Percentiles rank a stretch among this genome's conserved stretches.
Conservation (phyloP, 2,113 vertebrate genomes). For the Macquaria ambigua region DNA sequence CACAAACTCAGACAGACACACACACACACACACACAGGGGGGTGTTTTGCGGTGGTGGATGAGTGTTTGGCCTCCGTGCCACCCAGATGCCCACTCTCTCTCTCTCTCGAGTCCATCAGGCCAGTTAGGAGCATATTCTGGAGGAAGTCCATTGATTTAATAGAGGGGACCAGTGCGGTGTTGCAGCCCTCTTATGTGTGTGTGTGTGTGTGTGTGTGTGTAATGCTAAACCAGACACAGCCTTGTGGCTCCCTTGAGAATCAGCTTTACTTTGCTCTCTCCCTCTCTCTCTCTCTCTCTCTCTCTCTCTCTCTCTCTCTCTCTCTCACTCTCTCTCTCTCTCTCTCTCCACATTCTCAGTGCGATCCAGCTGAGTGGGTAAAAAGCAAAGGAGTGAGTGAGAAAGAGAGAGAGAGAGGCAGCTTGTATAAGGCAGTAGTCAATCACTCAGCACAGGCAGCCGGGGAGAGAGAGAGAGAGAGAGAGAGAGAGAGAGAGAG, state of each 20-base stretch:
- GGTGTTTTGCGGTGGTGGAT: neutral
- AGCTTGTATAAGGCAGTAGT: slow-evolving; percentile 31
- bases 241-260: slow-evolving; percentile 54
- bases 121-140: slow-evolving; percentile 13
- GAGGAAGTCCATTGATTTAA: slow-evolving; percentile 39
- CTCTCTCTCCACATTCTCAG: slow-evolving; percentile 36
- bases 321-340: slow-evolving; percentile 8
- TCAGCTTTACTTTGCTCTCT: slow-evolving; percentile 43
- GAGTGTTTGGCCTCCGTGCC: slow-evolving; percentile 16
- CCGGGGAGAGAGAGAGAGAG: slow-evolving; percentile 22
- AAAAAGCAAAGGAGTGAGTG: slow-evolving; percentile 47
- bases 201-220: slow-evolving; percentile 40
- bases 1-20: neutral
- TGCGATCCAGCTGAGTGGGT: slow-evolving; percentile 63
- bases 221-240: slow-evolving; percentile 67
- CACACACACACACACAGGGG: neutral
- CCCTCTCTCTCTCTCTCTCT: slow-evolving; percentile 1
- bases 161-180: slow-evolving; percentile 35
- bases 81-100: neutral
- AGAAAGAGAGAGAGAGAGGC: slow-evolving; percentile 32
- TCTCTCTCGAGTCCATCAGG: neutral
- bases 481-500: slow-evolving; percentile 24
- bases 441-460: slow-evolving; percentile 44
- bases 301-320: slow-evolving; percentile 6
- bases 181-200: slow-evolving; percentile 57